phyloP scores from a whole-genome alignment of 2,888 invertebrate species.

The Bugula neritina region DNA sequence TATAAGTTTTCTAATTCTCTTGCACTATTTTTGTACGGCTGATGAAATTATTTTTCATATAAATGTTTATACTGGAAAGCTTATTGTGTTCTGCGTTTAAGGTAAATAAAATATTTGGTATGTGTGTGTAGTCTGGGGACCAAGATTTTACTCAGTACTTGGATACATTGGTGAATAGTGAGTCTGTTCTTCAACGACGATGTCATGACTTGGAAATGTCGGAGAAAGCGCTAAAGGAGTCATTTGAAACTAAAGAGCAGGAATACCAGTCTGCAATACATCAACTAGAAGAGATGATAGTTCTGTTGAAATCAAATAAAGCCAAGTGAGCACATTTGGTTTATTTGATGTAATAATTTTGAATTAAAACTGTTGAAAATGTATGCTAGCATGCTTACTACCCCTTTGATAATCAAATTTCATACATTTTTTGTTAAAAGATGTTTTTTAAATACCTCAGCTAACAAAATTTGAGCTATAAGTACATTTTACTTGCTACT shows the following conservation, averaged over 20 bases:
- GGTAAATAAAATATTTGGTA: no score
- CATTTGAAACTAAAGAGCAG: constrained; percentile 13
- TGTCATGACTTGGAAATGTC: constrained; percentile 19
- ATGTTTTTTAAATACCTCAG: no score
- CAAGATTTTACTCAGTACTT: background rate
- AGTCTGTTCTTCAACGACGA: constrained; percentile 11
- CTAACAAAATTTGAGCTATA: no score
- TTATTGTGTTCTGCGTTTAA: no score
- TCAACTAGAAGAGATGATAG: background rate
- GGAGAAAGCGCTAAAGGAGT: constrained; percentile 10
- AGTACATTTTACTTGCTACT: no score
- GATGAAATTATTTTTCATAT: no score
- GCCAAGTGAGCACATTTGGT: background rate
- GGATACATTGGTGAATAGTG: constrained; percentile 11
- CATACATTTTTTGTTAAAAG: background rate
- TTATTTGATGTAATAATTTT: background rate
- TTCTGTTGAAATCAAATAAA: constrained; percentile 1
- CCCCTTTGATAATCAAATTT: no score
- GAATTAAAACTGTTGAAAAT: background rate
- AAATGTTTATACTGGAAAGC: no score
- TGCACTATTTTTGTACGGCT: no score
- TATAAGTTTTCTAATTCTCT: no score
- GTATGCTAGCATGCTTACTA: background rate
- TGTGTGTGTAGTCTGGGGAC: no score
- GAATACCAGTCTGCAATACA: constrained; percentile 10